These are phyloP conservation scores for Lissonota sp. DNA, from an alignment of 2,888 invertebrate genomes.

Conservation along the genomic window DNA sequence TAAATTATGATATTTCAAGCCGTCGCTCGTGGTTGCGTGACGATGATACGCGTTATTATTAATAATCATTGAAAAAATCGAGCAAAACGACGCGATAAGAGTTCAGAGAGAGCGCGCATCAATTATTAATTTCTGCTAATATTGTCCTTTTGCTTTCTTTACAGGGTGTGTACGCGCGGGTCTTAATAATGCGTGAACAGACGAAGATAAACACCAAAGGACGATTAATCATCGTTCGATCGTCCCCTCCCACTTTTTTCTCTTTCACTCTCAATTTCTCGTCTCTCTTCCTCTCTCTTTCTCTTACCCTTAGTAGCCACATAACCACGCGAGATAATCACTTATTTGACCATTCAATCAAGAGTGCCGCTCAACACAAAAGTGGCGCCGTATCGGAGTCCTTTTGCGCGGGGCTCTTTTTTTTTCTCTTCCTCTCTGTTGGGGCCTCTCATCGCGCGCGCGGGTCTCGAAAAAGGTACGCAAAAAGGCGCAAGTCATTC, in stretches of 20 bases:
- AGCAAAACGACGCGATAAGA: conserved; percentile 5
- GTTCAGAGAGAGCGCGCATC: neutral
- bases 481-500: conserved; percentile 51
- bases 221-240: conserved; percentile 80
- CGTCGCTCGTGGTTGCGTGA: conserved; percentile 7
- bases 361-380: conserved; percentile 40
- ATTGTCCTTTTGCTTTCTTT: conserved; percentile 35
- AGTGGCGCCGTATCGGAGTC: neutral
- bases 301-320: conserved; percentile 47
- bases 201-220: neutral
- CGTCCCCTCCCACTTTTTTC: conserved; percentile 59
- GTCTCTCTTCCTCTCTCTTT: conserved; percentile 41
- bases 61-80: conserved; percentile 8
- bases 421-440: conserved; percentile 17
- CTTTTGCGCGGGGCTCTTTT: neutral
- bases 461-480: conserved; percentile 20
- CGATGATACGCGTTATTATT: neutral
- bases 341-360: conserved; percentile 79
- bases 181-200: conserved; percentile 12
- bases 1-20: neutral
- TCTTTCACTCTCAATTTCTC: conserved; percentile 38
- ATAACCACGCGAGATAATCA: conserved; percentile 74
- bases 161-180: neutral
- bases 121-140: conserved; percentile 35
- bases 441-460: conserved; percentile 43